phyloP scores from a whole-genome alignment of 1,140 invertebrate species.

The Drosophila burlai region DNA sequence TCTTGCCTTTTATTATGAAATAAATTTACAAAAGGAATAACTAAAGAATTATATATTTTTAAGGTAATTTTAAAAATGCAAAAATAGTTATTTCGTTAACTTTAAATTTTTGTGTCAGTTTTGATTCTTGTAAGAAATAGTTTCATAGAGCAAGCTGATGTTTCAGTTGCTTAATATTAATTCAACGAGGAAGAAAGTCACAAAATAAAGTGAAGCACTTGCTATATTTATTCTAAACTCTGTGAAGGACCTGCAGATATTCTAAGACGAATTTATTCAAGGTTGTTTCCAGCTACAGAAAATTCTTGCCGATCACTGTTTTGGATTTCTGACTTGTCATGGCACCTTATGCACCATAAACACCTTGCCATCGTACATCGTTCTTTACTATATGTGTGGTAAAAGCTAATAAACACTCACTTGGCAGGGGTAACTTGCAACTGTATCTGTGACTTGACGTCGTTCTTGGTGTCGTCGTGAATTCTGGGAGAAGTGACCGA shows the following conservation, averaged over 20 bases:
- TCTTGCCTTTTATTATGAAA: not conserved
- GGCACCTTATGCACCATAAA: not conserved
- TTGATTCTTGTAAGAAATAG: not conserved
- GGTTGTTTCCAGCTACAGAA: conserved; percentile 8
- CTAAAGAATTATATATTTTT: not conserved
- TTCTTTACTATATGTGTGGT: conserved; percentile 12
- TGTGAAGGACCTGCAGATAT: not conserved
- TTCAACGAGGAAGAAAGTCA: not conserved
- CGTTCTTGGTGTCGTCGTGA: conserved; percentile 29
- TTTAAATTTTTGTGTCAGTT: not conserved
- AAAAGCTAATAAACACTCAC: conserved; percentile 68
- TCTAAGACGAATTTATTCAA: conserved; percentile 21
- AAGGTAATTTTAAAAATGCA: not conserved
- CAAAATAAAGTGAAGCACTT: not conserved
- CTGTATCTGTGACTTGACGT: conserved; percentile 22
- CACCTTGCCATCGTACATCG: not conserved
- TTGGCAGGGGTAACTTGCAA: conserved; percentile 55
- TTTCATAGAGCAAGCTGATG: too few species aligned
- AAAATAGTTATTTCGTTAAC: not conserved
- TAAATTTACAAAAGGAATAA: not conserved
- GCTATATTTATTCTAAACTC: conserved; percentile 12
- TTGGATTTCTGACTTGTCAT: conserved; percentile 53
- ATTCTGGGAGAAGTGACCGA: conserved; percentile 36
- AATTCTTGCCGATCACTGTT: conserved; percentile 46
- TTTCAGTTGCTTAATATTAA: not conserved